phyloP scores from a whole-genome alignment of 2,797 vertebrate species.

The Chaenodraco wilsoni region DNA sequence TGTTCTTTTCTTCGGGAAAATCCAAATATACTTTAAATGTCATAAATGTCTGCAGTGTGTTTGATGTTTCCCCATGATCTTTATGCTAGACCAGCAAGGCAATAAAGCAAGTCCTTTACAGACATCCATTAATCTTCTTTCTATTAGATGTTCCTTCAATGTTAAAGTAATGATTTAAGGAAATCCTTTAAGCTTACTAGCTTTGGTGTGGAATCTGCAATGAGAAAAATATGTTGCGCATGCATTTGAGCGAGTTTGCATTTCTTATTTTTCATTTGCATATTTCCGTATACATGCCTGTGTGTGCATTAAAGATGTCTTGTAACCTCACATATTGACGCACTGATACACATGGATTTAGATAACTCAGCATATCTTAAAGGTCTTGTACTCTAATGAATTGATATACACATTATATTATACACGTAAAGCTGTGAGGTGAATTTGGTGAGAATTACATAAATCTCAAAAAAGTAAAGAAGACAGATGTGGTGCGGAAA shows the following conservation, averaged over 20 bases:
- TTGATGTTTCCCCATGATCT: conserved; percentile 40
- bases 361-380: conserved; percentile 11
- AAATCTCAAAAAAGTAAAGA: conserved; percentile 19
- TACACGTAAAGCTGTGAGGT: conserved; percentile 18
- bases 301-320: conserved; percentile 13
- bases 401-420: conserved; percentile 10
- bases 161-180: neutral
- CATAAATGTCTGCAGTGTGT: conserved; percentile 47
- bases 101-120: conserved; percentile 28
- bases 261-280: conserved; percentile 14
- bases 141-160: conserved; percentile 17
- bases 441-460: conserved; percentile 16
- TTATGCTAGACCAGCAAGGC: conserved; percentile 23
- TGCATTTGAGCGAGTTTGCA: neutral
- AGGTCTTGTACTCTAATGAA: conserved; percentile 15
- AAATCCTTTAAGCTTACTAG: neutral
- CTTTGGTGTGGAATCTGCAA: neutral
- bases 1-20: conserved; percentile 42
- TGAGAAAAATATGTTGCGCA: neutral
- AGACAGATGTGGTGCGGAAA: neutral
- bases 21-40: conserved; percentile 24
- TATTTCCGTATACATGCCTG: neutral
- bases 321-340: conserved; percentile 14
- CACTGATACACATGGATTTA: conserved; percentile 18
- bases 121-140: conserved; percentile 7